Base-by-base conservation (phyloP, 2,888 invertebrate genomes). In the Parascotia fuliginaria region DNA sequence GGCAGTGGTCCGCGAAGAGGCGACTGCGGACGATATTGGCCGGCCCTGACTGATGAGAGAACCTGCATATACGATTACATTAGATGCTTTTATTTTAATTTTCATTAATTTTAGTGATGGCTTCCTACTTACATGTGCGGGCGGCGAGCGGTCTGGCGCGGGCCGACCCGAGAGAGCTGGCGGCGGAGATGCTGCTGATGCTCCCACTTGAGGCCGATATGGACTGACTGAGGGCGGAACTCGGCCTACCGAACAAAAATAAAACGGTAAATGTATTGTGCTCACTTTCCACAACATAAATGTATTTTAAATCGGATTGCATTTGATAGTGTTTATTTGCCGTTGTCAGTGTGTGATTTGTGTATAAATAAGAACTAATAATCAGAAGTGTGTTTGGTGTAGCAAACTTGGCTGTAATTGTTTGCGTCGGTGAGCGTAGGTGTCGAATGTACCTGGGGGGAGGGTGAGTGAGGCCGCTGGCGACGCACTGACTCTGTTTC, bases 401-500 rank as follows among this genome's bases (percentile, higher is more conserved):
- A 24, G 1, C 7, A 24, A 7, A 24, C 4, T 24, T 3, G 3
- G 4, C 3, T 24, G 1, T 24, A 7, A 9, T 7, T 24, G 24
- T 24, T 24, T 19, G 19, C 19, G 24, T 24, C 6, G 14, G 13
- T 32, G 34, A 4, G 9, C n/a, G 5, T 16, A 3, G n/a, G 9
- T 22, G 19, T 22, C 12, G 12, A 32, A 13, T 13, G 43, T 63
- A 91, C 92, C 92, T 91, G 68, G 92, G 81, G 84, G 88, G 82
- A 85, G 87, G 86, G 82, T 90, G 91, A 79, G 87, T 90, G 89
- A 92, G 87, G 62, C 95, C 95, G 89, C 95, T 95, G 93, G 95
- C 94, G 94, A 96, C 95, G 93, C 95, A 95, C 93, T 95, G 95
- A 93, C 95, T 95, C 94, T 96, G 95, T 94, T 95, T 95, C 95